Evolutionary conservation across 2,888 invertebrate genomes (phyloP), one percentile per base, ranked within the genome.

Genomic region (Leptinotarsa peninsularis): DNA sequence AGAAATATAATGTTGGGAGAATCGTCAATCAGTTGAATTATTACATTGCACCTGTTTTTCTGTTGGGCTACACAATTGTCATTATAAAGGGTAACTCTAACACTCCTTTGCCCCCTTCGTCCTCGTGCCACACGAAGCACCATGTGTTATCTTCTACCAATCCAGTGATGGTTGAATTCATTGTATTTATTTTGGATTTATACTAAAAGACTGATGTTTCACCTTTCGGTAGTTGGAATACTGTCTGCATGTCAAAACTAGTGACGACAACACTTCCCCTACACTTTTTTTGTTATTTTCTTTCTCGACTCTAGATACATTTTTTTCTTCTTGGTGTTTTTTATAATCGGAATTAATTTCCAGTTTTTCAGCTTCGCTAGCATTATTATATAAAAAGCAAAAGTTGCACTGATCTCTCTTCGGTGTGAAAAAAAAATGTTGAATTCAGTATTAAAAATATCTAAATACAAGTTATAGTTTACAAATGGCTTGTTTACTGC

Each of bases 111-210:
- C 18, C 33, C 3, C 33, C 66, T 18, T 33, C 27, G 10, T 43
- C 66, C 15, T 66, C 66, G 33, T 66, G 66, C 66, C 66, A 66
- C 15, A 66, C 27, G 27, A n/a, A 66, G 33, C 43, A 66, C 43
- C 43, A n/a, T 23, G 66, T 27, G 15, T 4, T 33, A 33, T 66
- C 33, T 43, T 33, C 17, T 7, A 17, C 15, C 13, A 33, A 2
- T 15, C n/a, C 33, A 43, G 4, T 66, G 50, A 74, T 49, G 15
- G 74, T 74, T 4, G 63, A 54, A 52, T 74, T 70, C 52, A 70
- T 63, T n/a, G 56, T 67, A 52, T 74, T 71, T 13, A 71, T 21
- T 71, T 67, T 71, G 4, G 58, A 67, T 49, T 66, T 71, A 60
- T 74, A 71, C 56, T 71, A 71, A 56, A 74, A 71, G 17, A 33